Percentiles rank a stretch among this genome's conserved stretches.
These are phyloP conservation scores for Nymphalis urticae DNA, from an alignment of 2,888 invertebrate species.

Conservation along the genomic window DNA sequence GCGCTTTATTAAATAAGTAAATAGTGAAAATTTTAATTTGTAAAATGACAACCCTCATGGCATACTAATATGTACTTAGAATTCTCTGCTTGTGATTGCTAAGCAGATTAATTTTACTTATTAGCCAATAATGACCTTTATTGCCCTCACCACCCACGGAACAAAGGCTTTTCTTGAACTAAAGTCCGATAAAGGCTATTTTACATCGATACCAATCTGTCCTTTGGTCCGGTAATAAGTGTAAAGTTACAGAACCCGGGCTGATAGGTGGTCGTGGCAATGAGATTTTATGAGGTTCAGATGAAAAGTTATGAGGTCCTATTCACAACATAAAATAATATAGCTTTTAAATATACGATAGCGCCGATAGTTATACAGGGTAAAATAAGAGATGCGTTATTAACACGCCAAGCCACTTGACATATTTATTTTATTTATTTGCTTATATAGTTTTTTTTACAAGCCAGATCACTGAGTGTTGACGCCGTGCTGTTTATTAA, in stretches of 20 bases:
- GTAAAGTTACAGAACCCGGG: conserved; percentile 55
- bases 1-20: not conserved
- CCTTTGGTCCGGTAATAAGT: conserved; percentile 53
- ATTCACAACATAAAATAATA: conserved; percentile 49
- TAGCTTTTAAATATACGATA: conserved; percentile 45
- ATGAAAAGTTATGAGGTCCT: conserved; percentile 55
- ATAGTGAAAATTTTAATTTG: not conserved
- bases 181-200: conserved; percentile 47
- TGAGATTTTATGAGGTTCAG: conserved; percentile 55
- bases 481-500: not conserved
- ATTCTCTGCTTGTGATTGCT: conserved; percentile 31
- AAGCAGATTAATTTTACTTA: conserved; percentile 43
- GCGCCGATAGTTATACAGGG: conserved; percentile 24
- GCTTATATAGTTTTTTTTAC: not conserved
- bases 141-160: conserved; percentile 47
- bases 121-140: conserved; percentile 47
- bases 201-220: conserved; percentile 53
- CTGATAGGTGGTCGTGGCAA: conserved; percentile 50
- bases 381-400: conserved; percentile 15
- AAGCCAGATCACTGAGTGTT: not conserved
- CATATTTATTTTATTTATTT: conserved; percentile 5
- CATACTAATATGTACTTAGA: conserved; percentile 20
- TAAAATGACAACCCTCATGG: conserved; percentile 24
- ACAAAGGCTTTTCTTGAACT: conserved; percentile 38
- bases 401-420: not conserved